phyloP scores from a whole-genome alignment of 2,113 vertebrate species.

The Mirounga angustirostris region DNA sequence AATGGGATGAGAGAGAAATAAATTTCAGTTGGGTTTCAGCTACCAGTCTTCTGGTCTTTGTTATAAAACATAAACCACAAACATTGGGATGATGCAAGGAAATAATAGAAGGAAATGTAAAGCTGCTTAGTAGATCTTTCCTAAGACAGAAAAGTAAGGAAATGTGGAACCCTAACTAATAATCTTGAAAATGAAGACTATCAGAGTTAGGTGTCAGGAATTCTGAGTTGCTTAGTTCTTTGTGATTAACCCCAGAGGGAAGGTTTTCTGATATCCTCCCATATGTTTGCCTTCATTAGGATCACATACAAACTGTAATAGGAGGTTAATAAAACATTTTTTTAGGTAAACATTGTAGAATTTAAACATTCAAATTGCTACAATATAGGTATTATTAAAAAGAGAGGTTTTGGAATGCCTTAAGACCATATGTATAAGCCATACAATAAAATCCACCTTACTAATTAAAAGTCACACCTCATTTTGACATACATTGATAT shows the following conservation, averaged over 20 bases:
- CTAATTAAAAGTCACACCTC: constrained; percentile 77
- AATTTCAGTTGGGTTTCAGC: neutral
- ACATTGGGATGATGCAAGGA: neutral
- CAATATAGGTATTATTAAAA: constrained; percentile 33
- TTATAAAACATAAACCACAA: neutral
- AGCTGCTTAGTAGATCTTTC: neutral
- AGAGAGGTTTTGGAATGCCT: constrained; percentile 38
- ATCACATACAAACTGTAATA: neutral
- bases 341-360: constrained; percentile 49
- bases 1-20: neutral
- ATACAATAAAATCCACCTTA: constrained; percentile 60
- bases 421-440: constrained; percentile 48
- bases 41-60: neutral
- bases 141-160: neutral
- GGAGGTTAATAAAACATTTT: constrained; percentile 22
- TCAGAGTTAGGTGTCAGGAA: neutral
- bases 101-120: neutral
- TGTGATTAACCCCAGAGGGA: neutral
- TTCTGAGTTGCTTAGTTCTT: neutral
- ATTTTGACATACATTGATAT: constrained; percentile 61
- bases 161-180: neutral
- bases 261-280: neutral
- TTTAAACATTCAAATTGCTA: constrained; percentile 37
- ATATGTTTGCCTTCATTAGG: neutral
- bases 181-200: neutral